Percentiles rank a stretch among this genome's conserved stretches.
Conservation (phyloP, 2,797 vertebrate species). For the Peromyscus nudipes region DNA sequence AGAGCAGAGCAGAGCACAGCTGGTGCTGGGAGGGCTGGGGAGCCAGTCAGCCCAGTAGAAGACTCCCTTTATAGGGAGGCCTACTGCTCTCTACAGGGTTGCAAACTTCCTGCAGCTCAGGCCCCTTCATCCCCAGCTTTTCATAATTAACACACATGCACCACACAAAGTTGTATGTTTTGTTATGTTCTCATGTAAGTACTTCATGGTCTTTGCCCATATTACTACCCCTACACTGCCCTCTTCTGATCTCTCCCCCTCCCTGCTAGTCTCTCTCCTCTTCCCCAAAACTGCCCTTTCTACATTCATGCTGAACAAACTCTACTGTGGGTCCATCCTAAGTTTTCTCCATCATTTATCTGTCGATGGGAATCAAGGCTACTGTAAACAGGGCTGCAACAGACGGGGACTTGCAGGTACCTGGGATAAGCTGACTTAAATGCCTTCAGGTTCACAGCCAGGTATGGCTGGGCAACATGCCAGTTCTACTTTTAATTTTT, state of each 20-base stretch:
- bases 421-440: not conserved
- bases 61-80: fast-evolving
- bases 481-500: not conserved
- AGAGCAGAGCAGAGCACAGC: not conserved
- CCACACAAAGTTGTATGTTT: not conserved
- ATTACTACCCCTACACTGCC: not conserved
- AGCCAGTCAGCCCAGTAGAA: fast-evolving
- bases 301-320: not conserved
- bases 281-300: not conserved
- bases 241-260: not conserved
- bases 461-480: not conserved
- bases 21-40: not conserved
- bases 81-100: not conserved
- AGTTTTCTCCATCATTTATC: not conserved
- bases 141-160: not conserved
- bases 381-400: not conserved
- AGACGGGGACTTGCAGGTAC: not conserved
- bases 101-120: not conserved
- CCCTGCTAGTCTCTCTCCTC: not conserved
- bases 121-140: not conserved
- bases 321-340: not conserved
- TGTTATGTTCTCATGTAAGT: not conserved
- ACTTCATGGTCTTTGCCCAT: not conserved
- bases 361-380: not conserved
- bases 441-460: not conserved